phyloP scores from a whole-genome alignment of 2,888 invertebrate genomes.

The Eudasyphora cyanicolor region DNA sequence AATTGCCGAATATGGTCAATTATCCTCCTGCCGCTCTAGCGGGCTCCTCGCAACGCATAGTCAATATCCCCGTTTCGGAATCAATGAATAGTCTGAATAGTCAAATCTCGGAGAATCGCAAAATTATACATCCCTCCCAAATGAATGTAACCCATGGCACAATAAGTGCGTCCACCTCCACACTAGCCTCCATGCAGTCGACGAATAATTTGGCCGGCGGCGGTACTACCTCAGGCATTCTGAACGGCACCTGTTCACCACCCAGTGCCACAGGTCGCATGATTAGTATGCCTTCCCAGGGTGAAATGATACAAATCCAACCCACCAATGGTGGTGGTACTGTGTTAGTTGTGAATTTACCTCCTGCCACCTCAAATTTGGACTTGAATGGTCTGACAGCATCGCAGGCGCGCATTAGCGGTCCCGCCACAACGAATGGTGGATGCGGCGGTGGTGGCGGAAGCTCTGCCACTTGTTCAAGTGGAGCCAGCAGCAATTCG shows the following conservation, averaged over 20 bases:
- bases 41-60: slow-evolving; percentile 68
- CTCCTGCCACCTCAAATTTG: slow-evolving; percentile 82
- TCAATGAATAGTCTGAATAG: slow-evolving; percentile 80
- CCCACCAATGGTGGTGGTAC: slow-evolving; percentile 83
- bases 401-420: slow-evolving; percentile 64
- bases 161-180: slow-evolving; percentile 66
- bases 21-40: slow-evolving; percentile 66
- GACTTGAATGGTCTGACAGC: slow-evolving; percentile 71
- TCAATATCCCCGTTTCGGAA: slow-evolving; percentile 78
- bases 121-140: slow-evolving; percentile 70
- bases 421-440: slow-evolving; percentile 62
- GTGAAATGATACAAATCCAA: slow-evolving; percentile 84
- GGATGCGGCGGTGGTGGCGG: neutral
- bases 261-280: slow-evolving; percentile 76
- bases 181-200: slow-evolving; percentile 67
- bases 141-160: slow-evolving; percentile 73
- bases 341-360: slow-evolving; percentile 90
- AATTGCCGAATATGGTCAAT: slow-evolving; percentile 77
- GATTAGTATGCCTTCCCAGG: slow-evolving; percentile 81
- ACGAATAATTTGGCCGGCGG: slow-evolving; percentile 54
- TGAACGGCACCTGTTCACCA: slow-evolving; percentile 68
- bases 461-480: slow-evolving; percentile 69
- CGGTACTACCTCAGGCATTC: slow-evolving; percentile 66
- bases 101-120: slow-evolving; percentile 76
- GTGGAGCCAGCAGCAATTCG: slow-evolving; percentile 79